Percentiles rank a stretch among this genome's conserved stretches.
phyloP scores from a whole-genome alignment of 1,140 invertebrate species.

The Drosophila simulans region DNA sequence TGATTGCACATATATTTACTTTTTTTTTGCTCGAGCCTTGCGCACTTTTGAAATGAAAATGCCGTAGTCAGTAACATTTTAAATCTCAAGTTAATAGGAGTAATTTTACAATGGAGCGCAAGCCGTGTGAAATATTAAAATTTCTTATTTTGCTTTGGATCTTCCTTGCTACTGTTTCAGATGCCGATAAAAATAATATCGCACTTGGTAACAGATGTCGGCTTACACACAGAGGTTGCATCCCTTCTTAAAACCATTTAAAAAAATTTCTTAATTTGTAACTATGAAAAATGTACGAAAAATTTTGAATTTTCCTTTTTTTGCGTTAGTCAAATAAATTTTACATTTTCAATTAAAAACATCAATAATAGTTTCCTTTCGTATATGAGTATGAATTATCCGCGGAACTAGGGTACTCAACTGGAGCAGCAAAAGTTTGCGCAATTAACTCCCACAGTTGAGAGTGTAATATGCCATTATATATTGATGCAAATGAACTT shows the following conservation, averaged over 20 bases:
- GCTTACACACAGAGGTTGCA: not conserved
- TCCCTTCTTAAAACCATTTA: not conserved
- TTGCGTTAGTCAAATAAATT: too few species aligned
- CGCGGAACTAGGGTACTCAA: not conserved
- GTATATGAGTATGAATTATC: not conserved
- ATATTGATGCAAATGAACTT: conserved; percentile 65
- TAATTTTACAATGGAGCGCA: not conserved
- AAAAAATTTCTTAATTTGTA: too few species aligned
- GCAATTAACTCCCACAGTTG: conserved; percentile 47
- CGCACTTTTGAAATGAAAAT: not conserved
- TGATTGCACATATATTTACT: not conserved
- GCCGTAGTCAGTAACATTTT: not conserved
- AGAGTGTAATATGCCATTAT: conserved; percentile 48
- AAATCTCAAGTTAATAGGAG: not conserved
- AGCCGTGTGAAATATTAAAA: not conserved
- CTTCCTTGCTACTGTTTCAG: not conserved
- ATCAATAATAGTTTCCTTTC: not conserved
- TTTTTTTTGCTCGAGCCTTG: not conserved
- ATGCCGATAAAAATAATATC: too few species aligned
- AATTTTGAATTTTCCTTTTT: too few species aligned
- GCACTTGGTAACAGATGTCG: not conserved
- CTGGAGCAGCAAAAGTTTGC: conserved; percentile 16
- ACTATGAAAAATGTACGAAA: too few species aligned
- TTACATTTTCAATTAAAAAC: too few species aligned
- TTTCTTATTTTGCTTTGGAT: not conserved